Conservation (phyloP, 2,888 invertebrate species). For the Andricus quercusramuli region DNA sequence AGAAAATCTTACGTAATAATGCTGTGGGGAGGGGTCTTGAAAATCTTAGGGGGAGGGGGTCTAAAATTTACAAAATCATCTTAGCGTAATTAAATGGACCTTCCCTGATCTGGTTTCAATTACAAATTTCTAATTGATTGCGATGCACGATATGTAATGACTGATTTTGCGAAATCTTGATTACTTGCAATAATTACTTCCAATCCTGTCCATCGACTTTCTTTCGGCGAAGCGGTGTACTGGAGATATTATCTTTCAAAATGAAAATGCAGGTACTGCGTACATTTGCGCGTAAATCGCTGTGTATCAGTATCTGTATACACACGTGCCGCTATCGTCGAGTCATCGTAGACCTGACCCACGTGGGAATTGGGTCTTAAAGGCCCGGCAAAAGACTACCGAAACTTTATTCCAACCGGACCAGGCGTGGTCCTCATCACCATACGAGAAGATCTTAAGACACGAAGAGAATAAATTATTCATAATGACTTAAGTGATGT, state of each 20-base stretch:
- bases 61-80: too few relatives aligned
- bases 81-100: too few relatives aligned
- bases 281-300: constrained; percentile 24
- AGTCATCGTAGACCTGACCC: constrained; percentile 62
- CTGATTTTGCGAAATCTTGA: constrained; percentile 38
- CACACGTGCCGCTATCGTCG: constrained; percentile 57
- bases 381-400: constrained; percentile 48
- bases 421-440: constrained; percentile 49
- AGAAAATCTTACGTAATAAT: too few relatives aligned
- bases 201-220: constrained; percentile 29
- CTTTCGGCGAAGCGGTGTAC: constrained; percentile 11
- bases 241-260: constrained; percentile 21
- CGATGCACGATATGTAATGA: constrained; percentile 9
- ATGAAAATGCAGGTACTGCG: constrained; percentile 25
- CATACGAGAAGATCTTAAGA: constrained; percentile 7
- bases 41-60: too few relatives aligned
- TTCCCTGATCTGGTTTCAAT: too few relatives aligned
- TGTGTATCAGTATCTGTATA: constrained; percentile 19
- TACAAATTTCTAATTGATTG: constrained; percentile 8
- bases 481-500: constrained; percentile 13
- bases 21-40: too few relatives aligned
- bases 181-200: constrained; percentile 33
- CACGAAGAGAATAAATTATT: constrained; percentile 32
- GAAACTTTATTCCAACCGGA: constrained; percentile 45
- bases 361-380: constrained; percentile 64